These are phyloP conservation scores for Hipposideros armiger DNA, from an alignment of 2,113 vertebrate genomes.

Conservation along the genomic window DNA sequence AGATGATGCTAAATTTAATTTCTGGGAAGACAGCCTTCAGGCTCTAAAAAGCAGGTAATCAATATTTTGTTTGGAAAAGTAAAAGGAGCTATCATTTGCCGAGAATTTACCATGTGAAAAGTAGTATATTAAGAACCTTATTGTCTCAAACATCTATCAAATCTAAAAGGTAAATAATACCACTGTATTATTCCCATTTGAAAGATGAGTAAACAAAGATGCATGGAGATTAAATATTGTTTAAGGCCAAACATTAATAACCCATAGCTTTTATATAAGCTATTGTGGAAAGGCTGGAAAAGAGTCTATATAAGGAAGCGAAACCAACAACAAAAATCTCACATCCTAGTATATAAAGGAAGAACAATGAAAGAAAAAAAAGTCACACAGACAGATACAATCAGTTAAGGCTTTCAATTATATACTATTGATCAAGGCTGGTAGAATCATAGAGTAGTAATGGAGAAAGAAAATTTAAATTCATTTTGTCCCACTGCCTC, in stretches of 20 bases:
- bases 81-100: neutral
- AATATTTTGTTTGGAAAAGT: constrained; percentile 54
- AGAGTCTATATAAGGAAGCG: neutral
- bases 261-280: neutral
- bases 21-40: neutral
- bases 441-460: neutral
- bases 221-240: neutral
- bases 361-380: neutral
- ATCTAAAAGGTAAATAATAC: neutral
- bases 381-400: neutral
- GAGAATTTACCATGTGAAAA: neutral
- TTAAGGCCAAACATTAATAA: constrained; percentile 2
- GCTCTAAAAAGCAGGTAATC: neutral
- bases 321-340: neutral
- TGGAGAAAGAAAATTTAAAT: neutral
- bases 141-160: neutral
- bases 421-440: neutral
- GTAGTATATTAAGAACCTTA: neutral
- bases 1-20: neutral
- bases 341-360: neutral
- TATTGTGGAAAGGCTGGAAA: neutral
- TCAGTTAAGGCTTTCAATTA: neutral
- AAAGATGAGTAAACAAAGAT: neutral
- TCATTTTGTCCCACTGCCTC: neutral
- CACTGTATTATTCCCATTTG: neutral